Evolutionary conservation across 64 coral and sea anemone species (phyloP), one percentile per base, ranked within the genome.

Genomic region (Astreopora myriophthalma): DNA sequence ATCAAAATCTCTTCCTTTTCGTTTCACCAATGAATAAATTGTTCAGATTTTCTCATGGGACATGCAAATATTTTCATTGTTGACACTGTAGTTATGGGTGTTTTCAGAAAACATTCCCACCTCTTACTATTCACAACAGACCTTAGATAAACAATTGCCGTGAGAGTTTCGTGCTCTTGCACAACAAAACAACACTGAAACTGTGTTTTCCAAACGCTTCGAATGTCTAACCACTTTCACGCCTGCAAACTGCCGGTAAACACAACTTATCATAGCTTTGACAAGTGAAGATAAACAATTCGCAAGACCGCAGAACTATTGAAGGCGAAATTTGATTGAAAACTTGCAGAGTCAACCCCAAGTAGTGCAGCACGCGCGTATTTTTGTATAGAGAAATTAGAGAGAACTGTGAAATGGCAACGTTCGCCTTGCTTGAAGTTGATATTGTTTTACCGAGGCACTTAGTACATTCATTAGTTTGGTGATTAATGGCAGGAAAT

Each of bases 401-500:
- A 70, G 27, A 14, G 62, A 66, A 66, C 24, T 73, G 6, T 19
- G 37, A 73, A 20, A 37, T 6, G 3, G 17, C 17, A 3, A 19
- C 31, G 19, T 37, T 73, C 2, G 4, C 19, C 8, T 60, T 36
- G 30, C 20, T 55, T 35, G 29, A 32, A n/a, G 34, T 25, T 83
- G 17, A 63, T 38, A 35, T 64, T 64, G 55, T 83, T 83, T 83
- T 65, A 38, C 55, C 22, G 20, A 3, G n/a, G n/a, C 79, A 36
- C 32, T 83, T 63, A 83, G 55, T 35, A n/a, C 13, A 63, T 83
- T 63, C 79, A 64, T 83, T 36, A 65, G 33, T 20, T 23, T 38
- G 57, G 55, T 83, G 79, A 83, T 83, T 83, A 83, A 83, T 83
- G 51, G 55, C 79, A 83, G 79, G 79, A 83, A 83, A 35, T 83